Conservation (phyloP, 2,888 invertebrate genomes). For the Zootermopsis nevadensis region DNA sequence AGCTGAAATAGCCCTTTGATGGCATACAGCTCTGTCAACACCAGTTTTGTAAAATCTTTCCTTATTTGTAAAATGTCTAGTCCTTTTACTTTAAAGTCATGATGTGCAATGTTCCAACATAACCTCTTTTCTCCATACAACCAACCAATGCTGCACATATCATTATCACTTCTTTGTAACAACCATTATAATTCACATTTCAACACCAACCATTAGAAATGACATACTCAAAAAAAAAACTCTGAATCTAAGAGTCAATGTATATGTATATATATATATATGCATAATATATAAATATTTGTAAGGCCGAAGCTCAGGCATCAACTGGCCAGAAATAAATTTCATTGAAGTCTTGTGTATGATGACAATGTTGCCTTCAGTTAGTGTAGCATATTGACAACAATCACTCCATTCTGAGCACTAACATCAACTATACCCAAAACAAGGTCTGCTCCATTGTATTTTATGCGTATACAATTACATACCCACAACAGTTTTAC, state of each 20-base stretch:
- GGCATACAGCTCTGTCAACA: constrained; percentile 40
- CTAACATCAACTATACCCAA: background rate
- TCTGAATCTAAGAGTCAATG: constrained; percentile 35
- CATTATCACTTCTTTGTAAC: constrained; percentile 19
- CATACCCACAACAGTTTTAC: background rate
- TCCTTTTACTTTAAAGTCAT: constrained; percentile 17
- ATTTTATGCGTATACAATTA: background rate
- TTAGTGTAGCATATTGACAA: background rate
- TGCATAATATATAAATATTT: constrained; percentile 39
- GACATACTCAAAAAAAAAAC: constrained; percentile 36
- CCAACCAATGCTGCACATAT: constrained; percentile 34
- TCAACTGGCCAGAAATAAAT: constrained; percentile 43
- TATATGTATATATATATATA: constrained; percentile 36
- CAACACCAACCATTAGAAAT: constrained; percentile 45
- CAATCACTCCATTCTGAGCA: background rate
- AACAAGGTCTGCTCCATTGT: background rate
- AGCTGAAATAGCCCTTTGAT: constrained; percentile 31
- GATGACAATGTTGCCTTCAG: background rate
- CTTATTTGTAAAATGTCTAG: constrained; percentile 29
- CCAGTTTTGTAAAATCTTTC: constrained; percentile 37
- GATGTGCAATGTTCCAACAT: constrained; percentile 32
- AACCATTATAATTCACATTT: constrained; percentile 38
- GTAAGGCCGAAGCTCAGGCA: constrained; percentile 39
- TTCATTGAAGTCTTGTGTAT: background rate
- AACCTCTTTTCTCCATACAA: constrained; percentile 27